A percentile compares a stretch with the other conserved stretches of the same genome.
Conservation (phyloP, 2,113 vertebrate species). For the Charadrius vociferus region DNA sequence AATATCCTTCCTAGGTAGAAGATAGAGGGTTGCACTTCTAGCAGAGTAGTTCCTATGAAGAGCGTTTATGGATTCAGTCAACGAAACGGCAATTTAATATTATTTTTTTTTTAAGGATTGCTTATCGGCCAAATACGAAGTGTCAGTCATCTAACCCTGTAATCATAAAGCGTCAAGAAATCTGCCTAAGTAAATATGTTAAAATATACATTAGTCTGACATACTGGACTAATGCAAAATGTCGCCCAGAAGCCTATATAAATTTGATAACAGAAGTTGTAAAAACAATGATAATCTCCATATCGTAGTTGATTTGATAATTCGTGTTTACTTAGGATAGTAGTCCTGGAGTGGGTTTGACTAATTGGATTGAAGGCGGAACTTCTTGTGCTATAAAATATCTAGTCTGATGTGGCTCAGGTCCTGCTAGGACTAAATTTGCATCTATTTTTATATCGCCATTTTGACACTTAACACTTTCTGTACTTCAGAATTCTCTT, state of each 20-base stretch:
- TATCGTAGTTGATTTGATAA: not conserved
- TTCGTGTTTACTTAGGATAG: not conserved
- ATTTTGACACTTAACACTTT: slow-evolving; percentile 35
- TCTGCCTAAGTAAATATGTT: slow-evolving; percentile 10
- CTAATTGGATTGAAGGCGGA: slow-evolving; percentile 27
- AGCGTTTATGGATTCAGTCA: not conserved
- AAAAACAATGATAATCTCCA: not conserved
- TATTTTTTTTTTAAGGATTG: not conserved
- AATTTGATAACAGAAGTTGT: not conserved
- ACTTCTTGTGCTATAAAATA: slow-evolving; percentile 43
- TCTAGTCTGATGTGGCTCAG: slow-evolving; percentile 13
- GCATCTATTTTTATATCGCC: not conserved
- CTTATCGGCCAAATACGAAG: not conserved
- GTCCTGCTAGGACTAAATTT: slow-evolving; percentile 46
- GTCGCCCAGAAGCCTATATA: not conserved
- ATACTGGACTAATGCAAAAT: not conserved
- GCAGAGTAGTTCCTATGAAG: slow-evolving; percentile 16
- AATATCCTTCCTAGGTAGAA: slow-evolving; percentile 42
- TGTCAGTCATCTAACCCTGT: slow-evolving; percentile 19
- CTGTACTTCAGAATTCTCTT: slow-evolving; percentile 30
- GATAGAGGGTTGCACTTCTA: not conserved
- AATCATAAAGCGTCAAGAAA: slow-evolving; percentile 9
- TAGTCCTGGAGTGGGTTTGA: not conserved
- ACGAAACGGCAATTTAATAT: not conserved
- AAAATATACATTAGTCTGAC: not conserved